Evolutionary conservation across 2,888 invertebrate species (phyloP).

Genomic region (Sarcophaga subvicina): DNA sequence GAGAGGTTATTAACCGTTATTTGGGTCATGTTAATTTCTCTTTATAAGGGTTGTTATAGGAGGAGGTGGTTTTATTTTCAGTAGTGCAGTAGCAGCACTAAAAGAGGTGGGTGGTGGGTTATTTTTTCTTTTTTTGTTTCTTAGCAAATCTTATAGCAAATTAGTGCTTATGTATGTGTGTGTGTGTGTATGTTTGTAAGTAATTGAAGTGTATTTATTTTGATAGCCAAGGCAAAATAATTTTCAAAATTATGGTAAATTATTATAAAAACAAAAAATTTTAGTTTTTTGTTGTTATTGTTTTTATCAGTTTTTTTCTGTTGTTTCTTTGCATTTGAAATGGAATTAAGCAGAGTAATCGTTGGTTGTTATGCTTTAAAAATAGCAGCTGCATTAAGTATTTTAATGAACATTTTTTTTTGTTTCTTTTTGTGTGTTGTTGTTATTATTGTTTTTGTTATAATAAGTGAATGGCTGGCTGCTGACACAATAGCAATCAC

Average conservation of each 20-base stretch:
- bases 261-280: slow-evolving; percentile 37
- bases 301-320: slow-evolving; percentile 56
- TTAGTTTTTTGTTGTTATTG: slow-evolving; percentile 19
- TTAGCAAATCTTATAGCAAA: not conserved
- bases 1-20: slow-evolving; percentile 56
- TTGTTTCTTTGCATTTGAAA: slow-evolving; percentile 25
- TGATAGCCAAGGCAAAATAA: not conserved
- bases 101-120: not conserved
- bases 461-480: slow-evolving; percentile 64
- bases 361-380: slow-evolving; percentile 28
- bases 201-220: not conserved
- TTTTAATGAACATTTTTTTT: slow-evolving; percentile 39
- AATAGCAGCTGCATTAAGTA: slow-evolving; percentile 53
- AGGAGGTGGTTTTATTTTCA: slow-evolving; percentile 1
- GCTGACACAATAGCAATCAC: slow-evolving; percentile 55
- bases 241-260: slow-evolving; percentile 64
- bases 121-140: slow-evolving; percentile 18
- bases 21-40: slow-evolving; percentile 61
- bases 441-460: slow-evolving; percentile 37
- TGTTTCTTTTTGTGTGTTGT: slow-evolving; percentile 18
- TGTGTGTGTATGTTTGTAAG: too few species aligned
- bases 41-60: slow-evolving; percentile 50
- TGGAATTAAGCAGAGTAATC: slow-evolving; percentile 43
- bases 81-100: slow-evolving; percentile 50
- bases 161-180: not conserved